Base-by-base conservation (phyloP, 2,113 vertebrate species). In the Anolis carolinensis region DNA sequence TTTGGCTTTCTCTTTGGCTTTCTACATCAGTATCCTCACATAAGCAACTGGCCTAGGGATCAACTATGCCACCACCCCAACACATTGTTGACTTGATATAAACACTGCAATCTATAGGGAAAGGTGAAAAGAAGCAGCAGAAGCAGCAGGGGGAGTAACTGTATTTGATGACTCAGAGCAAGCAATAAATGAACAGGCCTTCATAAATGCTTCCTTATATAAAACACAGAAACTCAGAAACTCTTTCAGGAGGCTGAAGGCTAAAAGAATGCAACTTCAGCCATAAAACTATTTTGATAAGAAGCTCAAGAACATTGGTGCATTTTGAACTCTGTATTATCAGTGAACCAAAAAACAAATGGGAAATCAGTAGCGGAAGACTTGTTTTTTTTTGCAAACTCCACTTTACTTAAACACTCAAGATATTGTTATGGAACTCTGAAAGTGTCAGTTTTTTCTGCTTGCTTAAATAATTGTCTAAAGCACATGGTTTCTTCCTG, bases 371-470 rank as follows among this genome's bases (percentile, higher is more conserved):
- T 72, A 72, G 32, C 7, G 52, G 9, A 25, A 14, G 6, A 59
- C 71, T 78, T 48, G 16, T 79, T 88, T 44, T 88, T 44, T 44
- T 81, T 59, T 81, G 62, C 1, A 83, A 84, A 79, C 48, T 83
- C 82, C 1, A 63, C 36, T 84, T 82, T 79, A 8, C 39, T 72
- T 85, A 63, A 82, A 88, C 87, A 90, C n/a, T 79, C 82, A 82
- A n/a, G 0, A 34, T 8, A 88, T 50, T 0, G 0, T 81, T 86
- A 77, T 84, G 84, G 87, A 89, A 59, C 76, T 77, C 77, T 89
- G 82, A 87, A 87, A 88, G 84, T 74, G 34, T 50, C 16, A 9
- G 1, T 0, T 67, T 85, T 50, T n/a, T 50, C 87, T 88, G 20
- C 39, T 88, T 87, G 77, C 52, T 63, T 81, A 87, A 80, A 0